Base-by-base conservation (phyloP, 2,113 vertebrate species). In the Montifringilla adamsi region DNA sequence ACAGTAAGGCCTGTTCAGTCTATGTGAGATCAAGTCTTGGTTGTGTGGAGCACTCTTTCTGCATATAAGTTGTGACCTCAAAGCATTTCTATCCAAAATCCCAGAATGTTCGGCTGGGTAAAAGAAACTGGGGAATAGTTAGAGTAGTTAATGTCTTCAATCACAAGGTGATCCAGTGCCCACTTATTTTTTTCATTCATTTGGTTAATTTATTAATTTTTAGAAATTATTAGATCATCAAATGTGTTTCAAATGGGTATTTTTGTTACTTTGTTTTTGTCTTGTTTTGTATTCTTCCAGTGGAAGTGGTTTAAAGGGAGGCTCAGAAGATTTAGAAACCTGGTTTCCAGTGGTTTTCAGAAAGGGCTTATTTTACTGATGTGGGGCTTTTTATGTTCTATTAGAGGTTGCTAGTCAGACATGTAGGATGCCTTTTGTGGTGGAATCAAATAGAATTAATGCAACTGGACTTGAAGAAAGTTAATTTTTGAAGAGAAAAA, bases 391-490 rank as follows among this genome's bases (percentile, higher is more conserved):
- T 76, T 39, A 17, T 72, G 26, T 72, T 88, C 27, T 33, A 0
- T 73, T 90, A 84, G 63, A 77, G 31, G 26, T 66, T 94, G 26
- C 46, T 43, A 69, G 23, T 89, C 50, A 69, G 52, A 24, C 78
- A 33, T 39, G 33, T 80, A 43, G 79, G 60, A 35, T 91, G 44
- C 37, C 30, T 91, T 90, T 68, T 77, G 46, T 90, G 56, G 41
- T 88, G 44, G 56, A 93, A 87, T 94, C 80, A 60, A 59, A 64
- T 37, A 62, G 55, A 93, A 80, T 84, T 94, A 78, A 84, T 95
- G 15, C 76, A 64, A 12, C 19, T 93, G 55, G 12, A 10, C 37
- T 85, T 64, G 22, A 72, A 87, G 12, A 24, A 62, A 74, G 43
- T 66, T 66, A 27, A 37, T 64, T 30, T 78, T 37, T 82, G 39